These are phyloP conservation scores for Drosophila anomalipes DNA, from an alignment of 2,888 invertebrate species.

Conservation along the genomic window DNA sequence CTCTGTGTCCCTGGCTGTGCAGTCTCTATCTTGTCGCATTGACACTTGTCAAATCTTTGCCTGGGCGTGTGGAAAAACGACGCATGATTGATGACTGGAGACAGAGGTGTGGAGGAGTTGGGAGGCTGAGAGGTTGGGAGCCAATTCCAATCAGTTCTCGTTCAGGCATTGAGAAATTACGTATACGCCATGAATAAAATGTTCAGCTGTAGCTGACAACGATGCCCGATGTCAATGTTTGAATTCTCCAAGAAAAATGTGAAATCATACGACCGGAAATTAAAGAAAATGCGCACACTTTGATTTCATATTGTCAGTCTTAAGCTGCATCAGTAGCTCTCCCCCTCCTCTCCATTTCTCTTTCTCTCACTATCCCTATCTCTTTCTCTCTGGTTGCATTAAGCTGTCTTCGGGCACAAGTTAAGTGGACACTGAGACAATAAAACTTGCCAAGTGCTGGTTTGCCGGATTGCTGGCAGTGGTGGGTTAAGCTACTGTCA, in stretches of 20 bases:
- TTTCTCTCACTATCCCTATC: not conserved
- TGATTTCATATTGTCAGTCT: constrained; percentile 62
- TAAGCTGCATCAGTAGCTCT: constrained; percentile 14
- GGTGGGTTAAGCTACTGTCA: constrained; percentile 45
- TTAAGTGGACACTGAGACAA: constrained; percentile 78
- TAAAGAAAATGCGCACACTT: constrained; percentile 72
- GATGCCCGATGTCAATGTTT: constrained; percentile 17
- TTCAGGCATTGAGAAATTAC: constrained; percentile 61
- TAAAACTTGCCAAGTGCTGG: constrained; percentile 75
- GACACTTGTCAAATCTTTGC: constrained; percentile 78
- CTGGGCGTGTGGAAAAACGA: constrained; percentile 74
- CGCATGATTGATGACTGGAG: constrained; percentile 81
- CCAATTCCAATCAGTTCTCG: constrained; percentile 69
- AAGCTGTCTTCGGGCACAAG: constrained; percentile 72
- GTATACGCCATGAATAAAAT: constrained; percentile 68
- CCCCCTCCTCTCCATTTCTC: not conserved
- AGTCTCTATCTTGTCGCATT: constrained; percentile 63
- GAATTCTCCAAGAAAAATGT: constrained; percentile 47
- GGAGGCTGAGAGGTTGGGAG: constrained; percentile 6
- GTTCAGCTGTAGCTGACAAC: constrained; percentile 54
- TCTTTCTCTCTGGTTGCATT: constrained; percentile 41
- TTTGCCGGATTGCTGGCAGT: constrained; percentile 27
- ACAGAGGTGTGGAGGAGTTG: constrained; percentile 31
- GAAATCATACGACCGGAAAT: constrained; percentile 73
- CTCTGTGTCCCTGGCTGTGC: constrained; percentile 2